phyloP scores from a whole-genome alignment of 2,797 vertebrate species.

The Leptoclinus maculatus region DNA sequence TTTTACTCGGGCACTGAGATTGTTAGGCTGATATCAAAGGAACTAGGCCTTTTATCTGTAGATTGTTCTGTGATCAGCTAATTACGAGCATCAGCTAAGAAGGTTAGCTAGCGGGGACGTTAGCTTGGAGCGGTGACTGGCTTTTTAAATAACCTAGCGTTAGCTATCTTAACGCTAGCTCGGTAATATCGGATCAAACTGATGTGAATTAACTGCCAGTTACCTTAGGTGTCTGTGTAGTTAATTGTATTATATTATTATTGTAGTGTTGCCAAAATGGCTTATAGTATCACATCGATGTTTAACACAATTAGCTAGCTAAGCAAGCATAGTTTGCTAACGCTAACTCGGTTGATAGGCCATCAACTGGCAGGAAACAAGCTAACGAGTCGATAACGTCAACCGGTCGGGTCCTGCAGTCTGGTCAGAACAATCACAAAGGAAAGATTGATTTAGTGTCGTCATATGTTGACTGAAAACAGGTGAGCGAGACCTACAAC shows the following conservation, averaged over 20 bases:
- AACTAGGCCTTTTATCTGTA: neutral
- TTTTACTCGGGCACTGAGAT: neutral
- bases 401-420: conserved; percentile 15
- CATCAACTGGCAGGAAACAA: conserved; percentile 35
- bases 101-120: conserved; percentile 16
- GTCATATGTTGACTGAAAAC: conserved; percentile 85
- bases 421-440: conserved; percentile 25
- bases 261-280: conserved; percentile 30
- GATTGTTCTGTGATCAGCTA: neutral
- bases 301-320: conserved; percentile 33
- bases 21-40: neutral
- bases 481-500: conserved; percentile 65
- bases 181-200: neutral
- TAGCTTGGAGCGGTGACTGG: conserved; percentile 41
- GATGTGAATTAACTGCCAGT: neutral
- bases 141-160: conserved; percentile 20
- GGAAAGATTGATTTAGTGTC: conserved; percentile 41
- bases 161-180: conserved; percentile 18
- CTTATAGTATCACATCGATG: neutral
- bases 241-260: neutral
- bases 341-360: conserved; percentile 49
- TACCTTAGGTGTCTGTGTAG: neutral
- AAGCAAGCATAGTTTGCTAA: conserved; percentile 18
- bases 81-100: neutral
- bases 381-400: conserved; percentile 29